Conservation (phyloP, 2,888 invertebrate genomes). For the Drosophila pseudotalamancana region DNA sequence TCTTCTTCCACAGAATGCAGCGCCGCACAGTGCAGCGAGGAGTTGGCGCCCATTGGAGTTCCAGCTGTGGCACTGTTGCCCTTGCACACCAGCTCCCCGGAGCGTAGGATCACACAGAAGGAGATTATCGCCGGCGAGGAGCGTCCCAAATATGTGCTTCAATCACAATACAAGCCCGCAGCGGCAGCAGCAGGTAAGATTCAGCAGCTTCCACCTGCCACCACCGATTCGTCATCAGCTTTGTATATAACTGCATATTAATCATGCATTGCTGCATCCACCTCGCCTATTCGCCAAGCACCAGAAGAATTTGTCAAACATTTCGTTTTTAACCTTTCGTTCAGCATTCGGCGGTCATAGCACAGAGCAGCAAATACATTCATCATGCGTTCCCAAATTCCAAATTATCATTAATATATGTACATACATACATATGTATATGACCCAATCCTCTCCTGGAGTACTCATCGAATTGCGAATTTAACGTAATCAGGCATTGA, state of each 20-base stretch:
- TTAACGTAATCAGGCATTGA: background rate
- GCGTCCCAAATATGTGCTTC: slow-evolving; percentile 85
- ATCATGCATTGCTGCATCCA: slow-evolving; percentile 4
- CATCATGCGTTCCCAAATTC: slow-evolving; percentile 10
- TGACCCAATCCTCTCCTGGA: background rate
- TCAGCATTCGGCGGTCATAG: slow-evolving; percentile 15
- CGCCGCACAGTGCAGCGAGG: slow-evolving; percentile 82
- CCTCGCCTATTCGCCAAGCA: slow-evolving; percentile 15
- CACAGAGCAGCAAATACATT: slow-evolving; percentile 23
- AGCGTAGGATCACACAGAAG: slow-evolving; percentile 85
- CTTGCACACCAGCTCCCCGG: slow-evolving; percentile 84
- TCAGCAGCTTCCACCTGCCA: too few species aligned
- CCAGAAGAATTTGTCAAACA: slow-evolving; percentile 4
- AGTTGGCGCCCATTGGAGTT: slow-evolving; percentile 81
- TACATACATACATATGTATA: background rate
- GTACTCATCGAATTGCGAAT: slow-evolving; percentile 12
- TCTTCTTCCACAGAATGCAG: slow-evolving; percentile 76
- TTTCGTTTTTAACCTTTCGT: background rate
- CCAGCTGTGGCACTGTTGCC: slow-evolving; percentile 84
- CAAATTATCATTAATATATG: slow-evolving; percentile 12
- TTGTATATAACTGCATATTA: slow-evolving; percentile 27
- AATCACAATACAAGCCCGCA: slow-evolving; percentile 82
- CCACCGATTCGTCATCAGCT: slow-evolving; percentile 3
- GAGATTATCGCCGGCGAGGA: slow-evolving; percentile 88
- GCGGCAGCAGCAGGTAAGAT: slow-evolving; percentile 53